Evolutionary conservation across 2,888 invertebrate species (phyloP), one percentile per base, ranked within the genome.

Genomic region (Drosophila atripex): DNA sequence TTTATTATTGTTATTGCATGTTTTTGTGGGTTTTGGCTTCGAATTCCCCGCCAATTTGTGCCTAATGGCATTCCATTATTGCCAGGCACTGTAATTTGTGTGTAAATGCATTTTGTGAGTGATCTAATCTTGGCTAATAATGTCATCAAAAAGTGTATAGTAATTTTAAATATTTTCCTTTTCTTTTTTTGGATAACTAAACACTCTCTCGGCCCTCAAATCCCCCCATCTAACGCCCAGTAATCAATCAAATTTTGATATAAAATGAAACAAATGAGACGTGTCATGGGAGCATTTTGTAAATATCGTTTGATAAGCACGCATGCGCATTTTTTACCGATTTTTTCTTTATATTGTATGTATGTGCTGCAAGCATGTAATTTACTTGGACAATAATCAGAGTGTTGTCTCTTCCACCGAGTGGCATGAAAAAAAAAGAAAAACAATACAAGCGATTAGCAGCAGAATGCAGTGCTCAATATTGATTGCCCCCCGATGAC

Each of bases 271-370:
- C 32, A 39, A 43, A 35, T 53, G 18, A 14, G 45, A 55, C 71
- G 70, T 70, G 70, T 43, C 53, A 28, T 51, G 21, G 18, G 47
- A 25, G 23, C 38, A 43, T 7, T 18, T 71, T 39, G 43, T 50
- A 60, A 71, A 70, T 71, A 70, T 71, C 71, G 46, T 45, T 69
- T 46, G n/a, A 57, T 73, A 65, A 73, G 65, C 56, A 65, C 73
- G 73, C 73, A 64, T 72, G 65, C 72, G 73, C 72, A 9, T 1
- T 25, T 11, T 39, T 56, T 28, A 28, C 5, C 35, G 9, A 30
- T 45, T 43, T 21, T 43, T 43, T 43, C 18, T 41, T 41, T 38
- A 38, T 35, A 5, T n/a, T n/a, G n/a, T n/a, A n/a, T n/a, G n/a
- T 35, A 18, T 18, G 39, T 14, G 39, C 11, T 8, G 3, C 4